A percentile compares a stretch with the other conserved stretches of the same genome.
Conservation (phyloP, 2,888 invertebrate genomes). For the Brachylomia viminalis region DNA sequence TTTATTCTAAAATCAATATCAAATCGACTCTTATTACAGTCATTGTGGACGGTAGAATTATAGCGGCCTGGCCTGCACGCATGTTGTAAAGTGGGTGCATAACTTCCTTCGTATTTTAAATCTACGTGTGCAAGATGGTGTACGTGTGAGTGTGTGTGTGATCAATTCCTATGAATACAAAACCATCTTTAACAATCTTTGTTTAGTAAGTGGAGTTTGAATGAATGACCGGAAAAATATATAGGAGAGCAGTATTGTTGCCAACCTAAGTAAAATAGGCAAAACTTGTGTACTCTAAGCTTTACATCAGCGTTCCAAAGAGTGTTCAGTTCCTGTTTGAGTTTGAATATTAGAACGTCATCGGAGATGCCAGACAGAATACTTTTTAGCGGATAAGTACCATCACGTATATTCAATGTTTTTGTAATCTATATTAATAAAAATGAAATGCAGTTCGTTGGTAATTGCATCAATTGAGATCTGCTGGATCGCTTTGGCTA, state of each 20-base stretch:
- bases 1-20: conserved; percentile 49
- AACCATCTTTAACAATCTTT: conserved; percentile 14
- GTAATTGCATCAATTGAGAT: not conserved
- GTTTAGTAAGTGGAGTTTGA: conserved; percentile 7
- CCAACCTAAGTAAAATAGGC: not conserved
- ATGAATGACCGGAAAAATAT: not conserved
- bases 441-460: not conserved
- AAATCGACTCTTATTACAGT: conserved; percentile 48
- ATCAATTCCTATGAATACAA: conserved; percentile 32
- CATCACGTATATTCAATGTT: not conserved
- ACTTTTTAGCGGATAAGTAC: not conserved
- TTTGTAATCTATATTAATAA: not conserved
- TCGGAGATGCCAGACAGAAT: not conserved
- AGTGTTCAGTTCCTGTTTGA: not conserved
- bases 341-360: not conserved
- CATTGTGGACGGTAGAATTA: conserved; percentile 54
- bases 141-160: not conserved
- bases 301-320: not conserved
- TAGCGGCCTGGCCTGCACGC: conserved; percentile 44
- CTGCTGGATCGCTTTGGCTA: not conserved
- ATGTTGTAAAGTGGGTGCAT: conserved; percentile 60
- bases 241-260: not conserved
- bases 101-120: conserved; percentile 26
- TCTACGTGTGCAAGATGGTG: conserved; percentile 6
- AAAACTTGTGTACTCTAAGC: not conserved